Conservation (phyloP, 2,797 vertebrate genomes). For the Catostomus latipinnis region DNA sequence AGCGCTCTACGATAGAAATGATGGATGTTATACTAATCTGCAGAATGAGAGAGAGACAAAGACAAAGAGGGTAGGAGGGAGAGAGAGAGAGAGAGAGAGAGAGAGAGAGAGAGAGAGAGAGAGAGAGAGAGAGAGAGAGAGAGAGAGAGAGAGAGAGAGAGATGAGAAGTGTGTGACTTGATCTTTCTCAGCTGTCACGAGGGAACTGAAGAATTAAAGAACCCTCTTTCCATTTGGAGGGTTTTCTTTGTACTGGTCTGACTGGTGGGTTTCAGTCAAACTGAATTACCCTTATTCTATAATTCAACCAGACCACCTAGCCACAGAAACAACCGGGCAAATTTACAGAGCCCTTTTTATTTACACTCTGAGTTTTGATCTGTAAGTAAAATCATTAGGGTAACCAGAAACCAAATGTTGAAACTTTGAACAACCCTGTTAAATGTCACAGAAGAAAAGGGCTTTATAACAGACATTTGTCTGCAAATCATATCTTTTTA, state of each 20-base stretch:
- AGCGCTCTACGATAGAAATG: not conserved
- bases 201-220: constrained; percentile 43
- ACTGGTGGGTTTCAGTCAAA: constrained; percentile 45
- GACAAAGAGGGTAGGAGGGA: not conserved
- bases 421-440: constrained; percentile 36
- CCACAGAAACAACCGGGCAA: constrained; percentile 16
- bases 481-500: constrained; percentile 1
- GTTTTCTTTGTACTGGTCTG: constrained; percentile 37
- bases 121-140: not conserved
- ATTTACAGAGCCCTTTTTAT: constrained; percentile 26
- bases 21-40: not conserved
- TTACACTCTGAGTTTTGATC: constrained; percentile 17
- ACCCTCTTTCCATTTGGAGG: constrained; percentile 11
- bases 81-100: not conserved
- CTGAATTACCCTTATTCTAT: constrained; percentile 25
- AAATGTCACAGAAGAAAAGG: constrained; percentile 26
- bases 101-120: constrained; percentile 19
- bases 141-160: not conserved
- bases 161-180: constrained; percentile 29
- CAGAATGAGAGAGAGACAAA: constrained; percentile 6
- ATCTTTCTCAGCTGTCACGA: constrained; percentile 27
- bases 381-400: constrained; percentile 21
- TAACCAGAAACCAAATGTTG: constrained; percentile 25
- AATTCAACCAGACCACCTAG: constrained; percentile 39
- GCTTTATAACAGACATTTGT: constrained; percentile 5